Conservation (phyloP, 1,140 invertebrate genomes). For the Cyclina sinensis region DNA sequence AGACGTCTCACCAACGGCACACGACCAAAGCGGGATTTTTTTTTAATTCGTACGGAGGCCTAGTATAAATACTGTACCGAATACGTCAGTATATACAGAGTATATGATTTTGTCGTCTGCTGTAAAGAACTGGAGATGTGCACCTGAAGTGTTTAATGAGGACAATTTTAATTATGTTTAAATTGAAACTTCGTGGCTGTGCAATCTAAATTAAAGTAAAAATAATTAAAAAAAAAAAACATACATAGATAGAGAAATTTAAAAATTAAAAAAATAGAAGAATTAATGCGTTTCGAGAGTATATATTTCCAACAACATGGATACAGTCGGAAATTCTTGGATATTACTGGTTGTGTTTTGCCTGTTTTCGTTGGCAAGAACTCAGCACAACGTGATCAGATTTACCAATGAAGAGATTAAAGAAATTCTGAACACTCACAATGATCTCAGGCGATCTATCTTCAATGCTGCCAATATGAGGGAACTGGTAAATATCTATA, state of each 20-base stretch:
- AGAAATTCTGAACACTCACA: conserved; percentile 45
- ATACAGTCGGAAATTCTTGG: neutral
- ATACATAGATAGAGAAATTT: no score
- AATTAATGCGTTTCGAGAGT: no score
- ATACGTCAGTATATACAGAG: neutral
- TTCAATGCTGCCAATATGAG: conserved; percentile 66
- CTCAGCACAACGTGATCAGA: conserved; percentile 36
- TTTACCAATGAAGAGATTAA: conserved; percentile 34
- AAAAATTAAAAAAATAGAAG: no score
- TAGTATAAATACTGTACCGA: conserved; percentile 32
- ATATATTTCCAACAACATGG: conserved; percentile 8
- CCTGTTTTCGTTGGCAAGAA: neutral
- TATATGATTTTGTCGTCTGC: neutral
- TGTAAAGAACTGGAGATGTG: neutral
- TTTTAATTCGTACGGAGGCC: neutral
- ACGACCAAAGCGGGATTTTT: conserved; percentile 41
- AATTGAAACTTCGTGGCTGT: neutral
- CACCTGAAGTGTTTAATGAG: neutral
- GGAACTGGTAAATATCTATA: conserved; percentile 47
- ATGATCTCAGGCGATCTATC: conserved; percentile 55
- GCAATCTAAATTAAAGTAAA: neutral
- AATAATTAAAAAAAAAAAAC: no score
- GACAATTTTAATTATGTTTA: neutral
- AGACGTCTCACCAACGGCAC: conserved; percentile 16
- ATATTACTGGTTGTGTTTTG: neutral